Percentiles rank a stretch among this genome's conserved stretches.
Conservation (phyloP, 2,888 invertebrate genomes). For the Miltochrista miniata region DNA sequence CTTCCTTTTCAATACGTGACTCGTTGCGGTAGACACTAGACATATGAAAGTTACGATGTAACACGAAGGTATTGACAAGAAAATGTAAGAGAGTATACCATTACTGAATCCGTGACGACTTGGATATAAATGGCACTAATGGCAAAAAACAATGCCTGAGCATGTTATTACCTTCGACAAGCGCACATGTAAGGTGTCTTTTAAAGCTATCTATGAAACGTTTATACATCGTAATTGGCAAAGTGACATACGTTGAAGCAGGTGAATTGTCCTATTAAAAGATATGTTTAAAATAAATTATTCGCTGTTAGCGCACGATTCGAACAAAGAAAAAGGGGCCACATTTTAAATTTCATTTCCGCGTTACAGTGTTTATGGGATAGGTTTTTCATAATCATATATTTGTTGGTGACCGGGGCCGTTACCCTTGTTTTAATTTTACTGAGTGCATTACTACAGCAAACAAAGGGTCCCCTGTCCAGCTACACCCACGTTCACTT, state of each 20-base stretch:
- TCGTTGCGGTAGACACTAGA: slow-evolving; percentile 8
- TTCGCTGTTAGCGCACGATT: slow-evolving; percentile 14
- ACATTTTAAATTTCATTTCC: slow-evolving; percentile 1
- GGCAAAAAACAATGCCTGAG: slow-evolving; percentile 20
- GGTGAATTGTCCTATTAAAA: slow-evolving; percentile 64
- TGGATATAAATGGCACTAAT: slow-evolving; percentile 13
- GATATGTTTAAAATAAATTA: slow-evolving; percentile 38
- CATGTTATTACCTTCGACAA: slow-evolving; percentile 46
- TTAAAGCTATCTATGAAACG: slow-evolving; percentile 59
- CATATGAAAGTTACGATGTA: not conserved
- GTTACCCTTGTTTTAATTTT: slow-evolving; percentile 73
- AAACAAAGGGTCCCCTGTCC: slow-evolving; percentile 78
- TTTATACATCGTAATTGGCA: slow-evolving; percentile 61
- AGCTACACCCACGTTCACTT: slow-evolving; percentile 67
- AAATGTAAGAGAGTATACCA: not conserved
- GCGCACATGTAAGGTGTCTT: slow-evolving; percentile 59
- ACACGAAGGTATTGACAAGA: not conserved
- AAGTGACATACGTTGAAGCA: slow-evolving; percentile 54
- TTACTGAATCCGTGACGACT: not conserved
- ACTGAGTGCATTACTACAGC: slow-evolving; percentile 75
- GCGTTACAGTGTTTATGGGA: too few relatives aligned
- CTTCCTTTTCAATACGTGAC: not conserved
- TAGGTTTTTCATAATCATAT: slow-evolving; percentile 26
- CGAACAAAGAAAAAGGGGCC: slow-evolving; percentile 15
- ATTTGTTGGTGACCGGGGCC: slow-evolving; percentile 48